A percentile compares a stretch with the other conserved stretches of the same genome.
Evolutionary conservation across 2,113 vertebrate species (phyloP).

Genomic region (Zeus faber): DNA sequence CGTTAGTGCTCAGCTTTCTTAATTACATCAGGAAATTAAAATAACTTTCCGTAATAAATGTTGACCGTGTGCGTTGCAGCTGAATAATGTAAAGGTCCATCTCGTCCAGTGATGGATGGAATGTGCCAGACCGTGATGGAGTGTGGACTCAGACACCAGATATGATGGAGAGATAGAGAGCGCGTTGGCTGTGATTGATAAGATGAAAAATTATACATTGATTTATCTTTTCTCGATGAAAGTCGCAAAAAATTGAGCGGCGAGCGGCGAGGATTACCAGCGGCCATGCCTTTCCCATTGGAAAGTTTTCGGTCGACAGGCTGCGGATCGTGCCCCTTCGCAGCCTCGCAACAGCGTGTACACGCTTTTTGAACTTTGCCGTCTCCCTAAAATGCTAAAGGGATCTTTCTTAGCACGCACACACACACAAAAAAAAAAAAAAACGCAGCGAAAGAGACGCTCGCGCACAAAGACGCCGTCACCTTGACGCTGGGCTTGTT

Average conservation of each 20-base stretch:
- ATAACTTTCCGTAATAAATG: constrained; percentile 15
- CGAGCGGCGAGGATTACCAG: too few species aligned
- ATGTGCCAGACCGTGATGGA: constrained; percentile 47
- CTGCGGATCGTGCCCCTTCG: too few species aligned
- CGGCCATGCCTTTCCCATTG: constrained; percentile 14
- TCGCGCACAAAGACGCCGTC: constrained; percentile 29
- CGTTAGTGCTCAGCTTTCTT: not conserved
- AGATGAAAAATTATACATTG: constrained; percentile 63
- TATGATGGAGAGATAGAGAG: constrained; percentile 53
- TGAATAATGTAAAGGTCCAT: constrained; percentile 50
- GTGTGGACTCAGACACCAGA: constrained; percentile 45
- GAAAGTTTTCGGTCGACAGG: constrained; percentile 48
- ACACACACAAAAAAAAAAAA: not conserved
- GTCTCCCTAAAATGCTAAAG: not conserved
- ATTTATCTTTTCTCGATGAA: constrained; percentile 47
- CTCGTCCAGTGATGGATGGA: constrained; percentile 54
- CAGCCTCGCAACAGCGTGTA: too few species aligned
- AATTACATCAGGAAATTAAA: constrained; percentile 8
- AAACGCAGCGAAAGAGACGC: not conserved
- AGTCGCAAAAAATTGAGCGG: constrained; percentile 41
- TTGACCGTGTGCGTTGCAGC: constrained; percentile 42
- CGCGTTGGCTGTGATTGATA: constrained; percentile 61
- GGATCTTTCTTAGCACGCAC: constrained; percentile 16
- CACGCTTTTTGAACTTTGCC: constrained; percentile 28
- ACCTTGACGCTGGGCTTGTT: constrained; percentile 53